These are phyloP conservation scores for Myotis vivesi DNA, from an alignment of 2,797 vertebrate genomes.

Conservation along the genomic window DNA sequence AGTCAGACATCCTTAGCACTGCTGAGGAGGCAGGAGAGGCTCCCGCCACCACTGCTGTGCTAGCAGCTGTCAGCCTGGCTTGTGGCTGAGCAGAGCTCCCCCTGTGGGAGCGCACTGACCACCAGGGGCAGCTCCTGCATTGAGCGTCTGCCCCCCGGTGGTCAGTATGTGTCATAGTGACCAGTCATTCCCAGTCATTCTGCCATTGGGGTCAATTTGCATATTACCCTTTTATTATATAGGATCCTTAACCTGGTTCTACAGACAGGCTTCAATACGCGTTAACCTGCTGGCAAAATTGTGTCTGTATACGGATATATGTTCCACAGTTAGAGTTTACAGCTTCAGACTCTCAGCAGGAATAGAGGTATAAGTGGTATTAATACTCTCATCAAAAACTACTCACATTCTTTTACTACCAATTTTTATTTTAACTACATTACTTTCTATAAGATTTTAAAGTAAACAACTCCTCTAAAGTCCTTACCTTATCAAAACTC, in stretches of 20 bases:
- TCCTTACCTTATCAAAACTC: neutral
- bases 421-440: slow-evolving; percentile 62
- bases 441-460: slow-evolving; percentile 5
- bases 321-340: neutral
- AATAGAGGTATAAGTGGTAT: neutral
- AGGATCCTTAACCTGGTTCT: neutral
- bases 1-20: too few relatives aligned
- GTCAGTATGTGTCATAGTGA: too few relatives aligned
- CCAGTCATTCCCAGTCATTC: too few relatives aligned
- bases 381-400: slow-evolving; percentile 40
- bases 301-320: neutral
- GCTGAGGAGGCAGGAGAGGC: too few relatives aligned
- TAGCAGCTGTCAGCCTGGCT: too few relatives aligned
- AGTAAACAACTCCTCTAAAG: neutral
- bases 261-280: neutral
- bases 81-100: too few relatives aligned
- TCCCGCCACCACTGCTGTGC: too few relatives aligned
- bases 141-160: too few relatives aligned
- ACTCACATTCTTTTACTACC: slow-evolving; percentile 63
- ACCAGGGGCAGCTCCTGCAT: too few relatives aligned
- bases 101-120: too few relatives aligned
- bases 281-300: neutral
- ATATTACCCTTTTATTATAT: too few relatives aligned
- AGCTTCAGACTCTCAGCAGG: neutral
- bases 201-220: too few relatives aligned